These are phyloP conservation scores for Poecilia wingei DNA, from an alignment of 2,797 vertebrate genomes.

Conservation along the genomic window DNA sequence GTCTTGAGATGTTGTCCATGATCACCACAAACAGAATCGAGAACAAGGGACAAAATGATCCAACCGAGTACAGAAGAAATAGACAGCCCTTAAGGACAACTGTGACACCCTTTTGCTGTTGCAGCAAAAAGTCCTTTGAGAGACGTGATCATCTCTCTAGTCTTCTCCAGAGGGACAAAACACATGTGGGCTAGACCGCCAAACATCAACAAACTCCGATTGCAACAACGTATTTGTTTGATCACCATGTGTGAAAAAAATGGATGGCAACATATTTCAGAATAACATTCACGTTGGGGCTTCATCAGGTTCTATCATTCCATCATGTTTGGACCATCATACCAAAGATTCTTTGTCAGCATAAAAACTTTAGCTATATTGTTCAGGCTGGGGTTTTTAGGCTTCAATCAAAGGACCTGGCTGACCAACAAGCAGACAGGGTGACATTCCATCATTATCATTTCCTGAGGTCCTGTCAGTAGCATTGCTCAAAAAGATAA, in stretches of 20 bases:
- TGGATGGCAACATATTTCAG: background rate
- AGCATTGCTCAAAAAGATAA: slow-evolving; percentile 15
- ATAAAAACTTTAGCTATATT: background rate
- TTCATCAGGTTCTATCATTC: background rate
- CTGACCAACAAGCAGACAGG: background rate
- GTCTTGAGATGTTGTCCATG: background rate
- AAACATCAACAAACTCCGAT: background rate
- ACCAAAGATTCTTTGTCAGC: background rate
- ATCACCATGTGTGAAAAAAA: background rate
- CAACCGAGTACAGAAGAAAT: background rate
- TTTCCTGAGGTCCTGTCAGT: background rate
- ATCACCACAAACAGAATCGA: background rate
- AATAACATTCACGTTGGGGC: background rate
- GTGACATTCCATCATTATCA: background rate
- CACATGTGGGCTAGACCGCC: background rate
- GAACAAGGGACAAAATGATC: background rate
- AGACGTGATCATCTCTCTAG: background rate
- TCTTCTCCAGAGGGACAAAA: background rate
- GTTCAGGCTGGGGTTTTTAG: slow-evolving; percentile 4
- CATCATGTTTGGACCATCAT: no score
- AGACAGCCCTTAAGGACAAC: background rate
- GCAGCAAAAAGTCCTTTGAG: background rate
- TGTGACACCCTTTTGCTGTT: background rate
- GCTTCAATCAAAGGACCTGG: background rate
- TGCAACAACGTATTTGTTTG: background rate